phyloP scores from a whole-genome alignment of 2,113 vertebrate genomes.

The Cyphomyrus plagiostoma region DNA sequence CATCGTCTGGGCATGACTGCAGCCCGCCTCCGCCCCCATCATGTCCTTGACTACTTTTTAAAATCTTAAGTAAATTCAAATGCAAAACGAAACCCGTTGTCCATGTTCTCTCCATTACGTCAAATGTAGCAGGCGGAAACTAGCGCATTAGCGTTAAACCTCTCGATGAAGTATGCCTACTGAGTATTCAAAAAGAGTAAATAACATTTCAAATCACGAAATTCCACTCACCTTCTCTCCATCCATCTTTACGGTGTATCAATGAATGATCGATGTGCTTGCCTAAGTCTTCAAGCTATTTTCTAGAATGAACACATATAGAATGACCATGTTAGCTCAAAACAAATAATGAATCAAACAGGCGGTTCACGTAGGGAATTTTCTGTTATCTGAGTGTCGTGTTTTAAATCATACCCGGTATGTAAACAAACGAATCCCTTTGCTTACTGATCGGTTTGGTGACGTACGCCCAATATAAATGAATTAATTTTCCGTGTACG shows the following conservation, averaged over 20 bases:
- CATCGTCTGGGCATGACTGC: background rate
- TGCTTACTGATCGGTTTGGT: background rate
- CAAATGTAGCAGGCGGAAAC: background rate
- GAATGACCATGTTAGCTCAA: background rate
- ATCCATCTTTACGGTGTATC: background rate
- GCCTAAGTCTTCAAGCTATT: background rate
- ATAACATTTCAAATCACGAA: background rate
- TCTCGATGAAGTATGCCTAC: background rate
- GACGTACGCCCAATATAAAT: background rate
- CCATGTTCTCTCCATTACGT: background rate
- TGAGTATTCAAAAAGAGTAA: background rate
- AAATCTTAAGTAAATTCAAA: background rate
- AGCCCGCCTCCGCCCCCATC: background rate
- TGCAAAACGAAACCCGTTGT: background rate
- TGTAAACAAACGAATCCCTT: background rate
- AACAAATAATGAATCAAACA: background rate
- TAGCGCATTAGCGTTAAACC: background rate
- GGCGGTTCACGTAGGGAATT: background rate
- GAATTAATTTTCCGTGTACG: background rate
- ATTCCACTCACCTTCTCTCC: background rate
- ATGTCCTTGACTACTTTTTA: background rate
- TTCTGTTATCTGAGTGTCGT: background rate
- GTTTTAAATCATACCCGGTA: background rate
- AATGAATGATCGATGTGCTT: background rate
- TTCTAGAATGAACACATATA: background rate